A percentile compares a stretch with the other conserved stretches of the same genome.
These are phyloP conservation scores for Macrotrachela quadricornifera DNA, from an alignment of 1,140 invertebrate species.

Conservation along the genomic window DNA sequence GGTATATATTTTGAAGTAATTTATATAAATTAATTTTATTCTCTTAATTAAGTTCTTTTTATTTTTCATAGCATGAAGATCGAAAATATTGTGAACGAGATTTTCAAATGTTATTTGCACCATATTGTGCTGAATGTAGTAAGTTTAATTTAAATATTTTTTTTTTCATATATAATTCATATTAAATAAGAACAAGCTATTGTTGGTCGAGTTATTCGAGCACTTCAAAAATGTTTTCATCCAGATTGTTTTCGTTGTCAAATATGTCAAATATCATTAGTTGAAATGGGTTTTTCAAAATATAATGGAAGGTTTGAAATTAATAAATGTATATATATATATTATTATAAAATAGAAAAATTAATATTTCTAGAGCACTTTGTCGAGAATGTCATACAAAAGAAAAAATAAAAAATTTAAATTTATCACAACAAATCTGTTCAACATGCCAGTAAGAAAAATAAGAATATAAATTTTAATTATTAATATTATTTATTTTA, in stretches of 20 bases:
- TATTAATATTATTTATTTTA: too few species aligned
- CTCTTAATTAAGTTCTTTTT: not conserved
- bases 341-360: too few species aligned
- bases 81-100: conserved; percentile 98
- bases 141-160: conserved; percentile 21
- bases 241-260: conserved; percentile 89
- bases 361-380: conserved; percentile 65
- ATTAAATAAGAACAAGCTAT: conserved; percentile 59
- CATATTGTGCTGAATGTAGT: conserved; percentile 91
- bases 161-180: conserved; percentile 1
- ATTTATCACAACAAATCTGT: too few species aligned
- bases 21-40: not conserved
- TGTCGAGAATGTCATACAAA: conserved; percentile 59
- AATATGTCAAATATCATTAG: conserved; percentile 64
- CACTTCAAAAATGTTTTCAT: conserved; percentile 97
- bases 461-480: too few species aligned
- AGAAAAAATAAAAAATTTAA: not conserved
- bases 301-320: too few species aligned
- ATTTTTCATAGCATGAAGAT: conserved; percentile 55
- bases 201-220: conserved; percentile 87
- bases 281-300: conserved; percentile 68
- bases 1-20: conserved; percentile 77
- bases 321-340: too few species aligned
- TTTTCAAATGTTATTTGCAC: conserved; percentile 91
- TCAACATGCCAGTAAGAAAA: too few species aligned